A percentile compares a stretch with the other conserved stretches of the same genome.
Conservation (phyloP, 2,888 invertebrate genomes). For the Hemistola chrysoprasaria region DNA sequence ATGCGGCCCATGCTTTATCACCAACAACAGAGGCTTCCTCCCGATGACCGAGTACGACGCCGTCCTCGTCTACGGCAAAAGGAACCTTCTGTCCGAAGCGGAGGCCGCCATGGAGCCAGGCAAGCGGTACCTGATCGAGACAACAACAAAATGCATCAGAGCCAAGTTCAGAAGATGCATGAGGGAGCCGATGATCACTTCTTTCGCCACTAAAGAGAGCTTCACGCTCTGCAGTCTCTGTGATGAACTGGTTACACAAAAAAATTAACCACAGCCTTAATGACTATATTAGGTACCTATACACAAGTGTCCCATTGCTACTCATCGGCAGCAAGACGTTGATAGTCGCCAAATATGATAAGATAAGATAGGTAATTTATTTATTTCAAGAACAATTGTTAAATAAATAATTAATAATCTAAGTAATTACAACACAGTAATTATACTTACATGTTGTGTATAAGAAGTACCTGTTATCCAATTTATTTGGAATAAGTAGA, state of each 20-base stretch:
- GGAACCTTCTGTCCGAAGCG: constrained; percentile 30
- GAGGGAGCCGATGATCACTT: constrained; percentile 44
- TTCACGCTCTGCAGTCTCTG: constrained; percentile 31
- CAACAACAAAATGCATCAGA: constrained; percentile 39
- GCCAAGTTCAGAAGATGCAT: constrained; percentile 43
- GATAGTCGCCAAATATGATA: constrained; percentile 13
- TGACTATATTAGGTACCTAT: too few species aligned
- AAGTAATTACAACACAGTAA: too few species aligned
- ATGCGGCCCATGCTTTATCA: constrained; percentile 55
- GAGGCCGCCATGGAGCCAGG: constrained; percentile 44
- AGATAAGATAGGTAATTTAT: too few species aligned
- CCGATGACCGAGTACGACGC: constrained; percentile 58
- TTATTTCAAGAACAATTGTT: too few species aligned
- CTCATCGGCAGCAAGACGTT: too few species aligned
- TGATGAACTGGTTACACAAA: constrained; percentile 17
- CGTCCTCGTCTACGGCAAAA: constrained; percentile 40
- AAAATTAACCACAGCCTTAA: constrained; percentile 2
- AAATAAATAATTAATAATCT: too few species aligned
- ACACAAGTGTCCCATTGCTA: too few species aligned
- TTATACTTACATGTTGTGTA: too few species aligned
- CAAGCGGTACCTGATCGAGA: constrained; percentile 46
- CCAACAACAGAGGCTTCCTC: constrained; percentile 57
- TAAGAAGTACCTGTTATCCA: too few species aligned
- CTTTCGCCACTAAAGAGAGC: constrained; percentile 33
- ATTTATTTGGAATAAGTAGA: too few species aligned